A percentile compares a stretch with the other conserved stretches of the same genome.
Conservation (phyloP, 2,797 vertebrate genomes). For the Champsocephalus esox region DNA sequence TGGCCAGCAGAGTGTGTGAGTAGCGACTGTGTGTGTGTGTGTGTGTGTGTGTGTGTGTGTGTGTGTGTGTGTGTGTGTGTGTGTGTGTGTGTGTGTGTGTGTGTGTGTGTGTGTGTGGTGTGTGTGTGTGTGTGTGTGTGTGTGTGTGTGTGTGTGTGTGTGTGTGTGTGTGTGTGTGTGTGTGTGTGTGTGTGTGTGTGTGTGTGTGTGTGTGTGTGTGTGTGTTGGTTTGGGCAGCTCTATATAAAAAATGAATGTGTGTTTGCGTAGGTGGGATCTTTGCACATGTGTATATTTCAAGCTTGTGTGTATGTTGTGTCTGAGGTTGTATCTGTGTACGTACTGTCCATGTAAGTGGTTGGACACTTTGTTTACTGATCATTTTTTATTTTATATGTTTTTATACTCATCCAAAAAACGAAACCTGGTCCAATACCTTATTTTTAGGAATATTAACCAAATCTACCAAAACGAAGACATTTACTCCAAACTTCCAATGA, state of each 20-base stretch:
- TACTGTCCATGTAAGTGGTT: not conserved
- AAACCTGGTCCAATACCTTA: not conserved
- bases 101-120: not conserved
- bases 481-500: not conserved
- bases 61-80: no score
- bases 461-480: not conserved
- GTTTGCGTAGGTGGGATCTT: constrained; percentile 13
- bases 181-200: constrained; percentile 7
- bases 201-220: constrained; percentile 10
- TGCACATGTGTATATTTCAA: not conserved
- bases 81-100: no score
- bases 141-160: not conserved
- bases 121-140: constrained; percentile 19
- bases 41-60: not conserved
- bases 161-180: constrained; percentile 1
- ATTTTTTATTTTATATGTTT: not conserved
- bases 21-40: constrained; percentile 26
- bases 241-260: constrained; percentile 6
- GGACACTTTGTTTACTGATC: no score
- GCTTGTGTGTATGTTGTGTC: constrained; percentile 1
- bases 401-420: not conserved
- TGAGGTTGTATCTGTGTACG: no score
- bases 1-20: constrained; percentile 39
- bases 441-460: not conserved
- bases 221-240: constrained; percentile 5